phyloP scores from a whole-genome alignment of 2,113 vertebrate genomes.

The Oryzias javanicus region DNA sequence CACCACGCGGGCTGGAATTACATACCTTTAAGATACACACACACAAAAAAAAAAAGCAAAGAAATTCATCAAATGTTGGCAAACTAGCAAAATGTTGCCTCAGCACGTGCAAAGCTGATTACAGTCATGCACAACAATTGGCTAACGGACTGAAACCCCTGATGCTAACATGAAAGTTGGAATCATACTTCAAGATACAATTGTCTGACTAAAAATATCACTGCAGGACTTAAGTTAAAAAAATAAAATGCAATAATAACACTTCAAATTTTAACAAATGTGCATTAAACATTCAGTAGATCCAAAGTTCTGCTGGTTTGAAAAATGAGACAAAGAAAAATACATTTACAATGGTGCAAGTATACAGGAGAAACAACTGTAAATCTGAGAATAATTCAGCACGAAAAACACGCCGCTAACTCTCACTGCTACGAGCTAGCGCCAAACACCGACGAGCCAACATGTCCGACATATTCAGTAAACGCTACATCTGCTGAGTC shows the following conservation, averaged over 20 bases:
- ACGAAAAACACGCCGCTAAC: constrained; percentile 1
- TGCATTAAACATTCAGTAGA: constrained; percentile 5
- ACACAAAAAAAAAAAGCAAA: not conserved
- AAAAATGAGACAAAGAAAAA: not conserved
- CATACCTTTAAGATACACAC: not conserved
- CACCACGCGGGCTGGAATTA: not conserved
- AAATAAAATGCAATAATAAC: not conserved
- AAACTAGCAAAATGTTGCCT: not conserved
- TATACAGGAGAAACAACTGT: not conserved
- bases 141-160: not conserved
- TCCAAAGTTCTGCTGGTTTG: constrained; percentile 4
- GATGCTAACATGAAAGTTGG: not conserved
- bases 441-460: not conserved
- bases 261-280: constrained; percentile 6
- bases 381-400: constrained; percentile 17
- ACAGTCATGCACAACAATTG: not conserved
- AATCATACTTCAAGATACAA: not conserved
- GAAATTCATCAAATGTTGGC: not conserved
- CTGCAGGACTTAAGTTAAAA: not conserved
- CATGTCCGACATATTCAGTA: not conserved
- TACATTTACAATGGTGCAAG: constrained; percentile 12
- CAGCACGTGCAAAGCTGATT: not conserved
- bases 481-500: too few species aligned
- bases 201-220: constrained; percentile 5
- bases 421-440: not conserved